phyloP scores from a whole-genome alignment of 2,113 vertebrate genomes.

The Apistogramma diplotaenia region DNA sequence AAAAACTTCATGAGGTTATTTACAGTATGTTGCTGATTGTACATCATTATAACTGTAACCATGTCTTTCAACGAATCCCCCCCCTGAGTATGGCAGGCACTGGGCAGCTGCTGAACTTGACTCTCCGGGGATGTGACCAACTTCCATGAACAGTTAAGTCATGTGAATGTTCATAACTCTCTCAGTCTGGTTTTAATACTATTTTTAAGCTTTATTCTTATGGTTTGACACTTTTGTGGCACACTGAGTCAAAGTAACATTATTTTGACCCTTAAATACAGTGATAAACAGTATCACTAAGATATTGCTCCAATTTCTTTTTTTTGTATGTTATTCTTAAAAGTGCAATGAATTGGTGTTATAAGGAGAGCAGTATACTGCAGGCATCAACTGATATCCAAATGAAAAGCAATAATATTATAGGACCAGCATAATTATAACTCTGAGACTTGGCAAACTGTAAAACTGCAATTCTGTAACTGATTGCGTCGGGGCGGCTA shows the following conservation, averaged over 20 bases:
- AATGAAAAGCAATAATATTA: background rate
- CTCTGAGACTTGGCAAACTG: background rate
- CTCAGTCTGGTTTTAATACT: background rate
- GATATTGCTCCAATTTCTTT: background rate
- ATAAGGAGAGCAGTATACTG: background rate
- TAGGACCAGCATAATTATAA: background rate
- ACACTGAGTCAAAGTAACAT: background rate
- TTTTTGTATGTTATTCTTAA: background rate
- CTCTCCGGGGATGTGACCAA: background rate
- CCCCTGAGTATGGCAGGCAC: background rate
- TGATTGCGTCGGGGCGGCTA: background rate
- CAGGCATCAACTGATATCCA: background rate
- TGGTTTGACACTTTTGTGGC: background rate
- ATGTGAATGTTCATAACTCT: background rate
- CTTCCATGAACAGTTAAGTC: background rate
- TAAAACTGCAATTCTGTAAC: background rate
- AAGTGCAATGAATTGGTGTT: background rate
- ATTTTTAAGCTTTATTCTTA: background rate
- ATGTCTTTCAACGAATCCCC: background rate
- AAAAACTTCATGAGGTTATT: background rate
- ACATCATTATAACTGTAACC: background rate
- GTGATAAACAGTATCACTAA: background rate
- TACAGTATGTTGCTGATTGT: background rate
- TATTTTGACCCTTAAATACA: fast-evolving
- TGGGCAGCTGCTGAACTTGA: background rate